phyloP scores from a whole-genome alignment of 2,113 vertebrate species.

The Boulengeromyrus knoepffleri region DNA sequence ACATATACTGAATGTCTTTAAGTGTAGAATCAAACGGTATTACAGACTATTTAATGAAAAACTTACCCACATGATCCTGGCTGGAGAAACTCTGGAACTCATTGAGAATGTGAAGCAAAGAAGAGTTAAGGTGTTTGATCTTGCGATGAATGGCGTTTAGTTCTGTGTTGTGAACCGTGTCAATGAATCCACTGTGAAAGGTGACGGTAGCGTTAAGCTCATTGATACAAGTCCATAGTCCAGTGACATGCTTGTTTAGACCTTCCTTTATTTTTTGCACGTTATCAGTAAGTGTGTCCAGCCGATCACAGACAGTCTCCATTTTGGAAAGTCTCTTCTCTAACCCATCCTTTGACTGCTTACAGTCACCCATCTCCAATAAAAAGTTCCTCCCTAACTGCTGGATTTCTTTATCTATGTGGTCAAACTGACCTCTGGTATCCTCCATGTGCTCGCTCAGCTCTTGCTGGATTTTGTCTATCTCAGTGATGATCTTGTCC shows the following conservation, averaged over 20 bases:
- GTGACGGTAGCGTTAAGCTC: slow-evolving; percentile 70
- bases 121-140: slow-evolving; percentile 72
- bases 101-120: slow-evolving; percentile 57
- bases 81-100: slow-evolving; percentile 55
- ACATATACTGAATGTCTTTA: background rate
- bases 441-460: slow-evolving; percentile 68
- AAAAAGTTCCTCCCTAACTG: slow-evolving; percentile 51
- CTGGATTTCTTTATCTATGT: slow-evolving; percentile 51
- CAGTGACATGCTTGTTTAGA: slow-evolving; percentile 73
- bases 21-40: background rate
- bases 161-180: slow-evolving; percentile 65
- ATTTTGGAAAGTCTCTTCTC: slow-evolving; percentile 79
- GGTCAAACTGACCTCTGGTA: slow-evolving; percentile 64
- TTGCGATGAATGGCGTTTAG: slow-evolving; percentile 56
- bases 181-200: slow-evolving; percentile 59
- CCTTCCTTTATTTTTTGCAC: slow-evolving; percentile 76
- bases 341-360: slow-evolving; percentile 56
- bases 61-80: slow-evolving; percentile 53
- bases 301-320: slow-evolving; percentile 72
- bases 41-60: background rate
- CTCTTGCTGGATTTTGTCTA: slow-evolving; percentile 80
- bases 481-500: slow-evolving; percentile 82
- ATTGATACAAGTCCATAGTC: slow-evolving; percentile 73
- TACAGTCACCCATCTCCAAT: slow-evolving; percentile 61
- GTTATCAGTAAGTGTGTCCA: slow-evolving; percentile 69